Base-by-base conservation (phyloP, 2,113 vertebrate species). In the Heloderma charlesbogerti region DNA sequence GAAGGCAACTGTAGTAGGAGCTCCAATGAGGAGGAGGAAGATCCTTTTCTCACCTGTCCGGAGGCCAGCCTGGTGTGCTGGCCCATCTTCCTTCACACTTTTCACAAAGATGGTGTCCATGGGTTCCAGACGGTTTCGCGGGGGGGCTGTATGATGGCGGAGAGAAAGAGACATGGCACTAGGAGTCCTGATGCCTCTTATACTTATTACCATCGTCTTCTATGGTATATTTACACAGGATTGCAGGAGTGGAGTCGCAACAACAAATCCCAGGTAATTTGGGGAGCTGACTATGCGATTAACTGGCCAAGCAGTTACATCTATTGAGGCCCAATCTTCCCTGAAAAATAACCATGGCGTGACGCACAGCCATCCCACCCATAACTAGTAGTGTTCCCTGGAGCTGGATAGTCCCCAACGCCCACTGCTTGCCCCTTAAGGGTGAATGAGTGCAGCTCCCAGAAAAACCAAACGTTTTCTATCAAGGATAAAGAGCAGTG, bases 41-140 rank as follows among this genome's bases (percentile, higher is more conserved):
- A 31, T 43, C 60, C 51, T 29, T 15, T 48, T 25, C 96, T 96
- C 97, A 99, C 99, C 99, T 93, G 98, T 99, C 93, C 98, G 98
- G 85, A 99, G 96, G 85, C 99, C 99, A 0, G 99, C 99, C 95
- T 97, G 97, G 90, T 99, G 98, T 18, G 99, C 99, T 0, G 99
- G 98, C 89, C 99, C 99, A 0, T 97, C 98, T 54, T 99, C 98
- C 96, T 98, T 98, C 97, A 99, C 99, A 29, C 97, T 99, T 98
- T 99, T 99, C 89, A 99, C 99, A 90, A 99, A 99, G 95, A 99
- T 99, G 96, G 99, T 99, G 95, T 99, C 99, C 99, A 99, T 98
- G 27, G 99, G 99, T 97, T 99, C 99, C 98, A 99, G 95, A 1
- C 97, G 98, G 94, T 98, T 98, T 93, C 81, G 95, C 2, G 95